phyloP scores from a whole-genome alignment of 2,888 invertebrate genomes.

The Drosophila quasianomalipes region DNA sequence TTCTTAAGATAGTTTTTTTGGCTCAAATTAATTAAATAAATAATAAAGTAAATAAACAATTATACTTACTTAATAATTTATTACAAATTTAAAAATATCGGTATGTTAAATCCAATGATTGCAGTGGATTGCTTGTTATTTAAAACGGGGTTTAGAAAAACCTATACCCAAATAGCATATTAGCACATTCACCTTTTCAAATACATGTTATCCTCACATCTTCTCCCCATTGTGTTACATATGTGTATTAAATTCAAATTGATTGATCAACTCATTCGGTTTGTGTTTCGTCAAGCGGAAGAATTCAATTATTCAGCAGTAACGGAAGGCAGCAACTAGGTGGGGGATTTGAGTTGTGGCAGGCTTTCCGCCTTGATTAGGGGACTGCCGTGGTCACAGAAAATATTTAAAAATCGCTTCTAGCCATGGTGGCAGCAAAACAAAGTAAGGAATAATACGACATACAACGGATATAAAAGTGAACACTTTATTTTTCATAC shows the following conservation, averaged over 20 bases:
- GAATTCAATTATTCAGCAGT: conserved; percentile 76
- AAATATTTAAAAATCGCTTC: conserved; percentile 2
- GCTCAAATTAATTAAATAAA: neutral
- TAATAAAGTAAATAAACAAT: neutral
- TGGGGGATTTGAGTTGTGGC: conserved; percentile 14
- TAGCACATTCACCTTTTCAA: neutral
- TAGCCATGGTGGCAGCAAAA: neutral
- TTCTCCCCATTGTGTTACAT: conserved; percentile 8
- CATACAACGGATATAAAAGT: neutral
- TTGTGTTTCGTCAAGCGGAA: conserved; percentile 73
- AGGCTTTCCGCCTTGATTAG: neutral
- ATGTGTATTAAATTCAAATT: conserved; percentile 53
- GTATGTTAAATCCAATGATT: neutral
- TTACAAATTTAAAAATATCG: neutral
- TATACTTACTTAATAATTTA: neutral
- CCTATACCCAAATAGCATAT: neutral
- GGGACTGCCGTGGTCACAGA: neutral
- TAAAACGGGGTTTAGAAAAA: neutral
- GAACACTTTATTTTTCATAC: neutral
- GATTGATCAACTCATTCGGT: conserved; percentile 74
- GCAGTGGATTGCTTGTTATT: neutral
- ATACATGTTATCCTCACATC: conserved; percentile 31
- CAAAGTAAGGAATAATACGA: neutral
- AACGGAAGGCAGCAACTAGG: conserved; percentile 52
- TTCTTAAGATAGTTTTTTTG: neutral